Conservation (phyloP, 2,113 vertebrate species). For the Dipodomys merriami region DNA sequence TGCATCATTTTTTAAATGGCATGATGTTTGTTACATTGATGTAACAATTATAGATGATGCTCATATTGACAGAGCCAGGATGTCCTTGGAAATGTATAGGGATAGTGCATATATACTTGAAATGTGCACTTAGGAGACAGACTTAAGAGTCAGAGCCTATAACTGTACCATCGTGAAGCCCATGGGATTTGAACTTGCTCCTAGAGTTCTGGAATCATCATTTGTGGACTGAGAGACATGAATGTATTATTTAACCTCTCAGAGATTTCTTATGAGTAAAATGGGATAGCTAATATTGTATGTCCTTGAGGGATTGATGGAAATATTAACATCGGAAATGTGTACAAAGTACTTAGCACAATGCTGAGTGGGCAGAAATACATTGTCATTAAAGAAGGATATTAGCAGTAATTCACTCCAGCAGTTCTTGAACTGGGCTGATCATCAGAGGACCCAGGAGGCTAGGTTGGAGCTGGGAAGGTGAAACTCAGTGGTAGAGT, state of each 20-base stretch:
- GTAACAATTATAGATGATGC: constrained; percentile 24
- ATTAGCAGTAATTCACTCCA: background rate
- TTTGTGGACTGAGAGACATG: background rate
- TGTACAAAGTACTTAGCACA: background rate
- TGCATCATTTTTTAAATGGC: constrained; percentile 28
- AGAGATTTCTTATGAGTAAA: constrained; percentile 46
- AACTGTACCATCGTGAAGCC: background rate
- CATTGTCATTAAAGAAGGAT: background rate
- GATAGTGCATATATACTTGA: background rate
- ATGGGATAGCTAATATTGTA: background rate
- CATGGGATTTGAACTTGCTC: constrained; percentile 19
- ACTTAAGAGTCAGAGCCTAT: background rate
- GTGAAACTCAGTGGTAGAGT: background rate
- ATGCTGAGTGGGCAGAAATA: background rate
- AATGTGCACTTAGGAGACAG: background rate
- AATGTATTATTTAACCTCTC: constrained; percentile 10
- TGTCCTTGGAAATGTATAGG: constrained; percentile 13
- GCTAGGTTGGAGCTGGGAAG: background rate
- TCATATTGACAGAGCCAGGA: constrained; percentile 30
- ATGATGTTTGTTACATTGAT: constrained; percentile 40
- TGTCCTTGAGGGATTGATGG: background rate
- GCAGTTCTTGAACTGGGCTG: background rate
- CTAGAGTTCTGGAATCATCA: constrained; percentile 1
- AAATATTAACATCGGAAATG: background rate
- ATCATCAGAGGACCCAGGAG: background rate